A percentile compares a stretch with the other conserved stretches of the same genome.
phyloP scores from a whole-genome alignment of 2,888 invertebrate species.

The Cosmopolites sordidus region DNA sequence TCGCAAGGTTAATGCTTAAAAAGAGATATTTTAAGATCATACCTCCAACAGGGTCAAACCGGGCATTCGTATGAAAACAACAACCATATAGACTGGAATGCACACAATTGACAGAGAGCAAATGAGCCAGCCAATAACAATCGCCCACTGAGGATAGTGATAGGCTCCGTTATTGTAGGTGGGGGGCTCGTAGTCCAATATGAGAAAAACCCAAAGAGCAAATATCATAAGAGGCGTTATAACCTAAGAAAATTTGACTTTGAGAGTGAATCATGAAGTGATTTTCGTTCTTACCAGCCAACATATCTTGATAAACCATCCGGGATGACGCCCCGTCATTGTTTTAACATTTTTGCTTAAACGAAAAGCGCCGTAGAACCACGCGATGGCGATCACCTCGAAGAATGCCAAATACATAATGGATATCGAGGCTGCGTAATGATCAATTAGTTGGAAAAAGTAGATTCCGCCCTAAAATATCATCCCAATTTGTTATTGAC shows the following conservation, averaged over 20 bases:
- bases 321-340: slow-evolving; percentile 81
- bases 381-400: slow-evolving; percentile 85
- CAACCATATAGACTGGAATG: slow-evolving; percentile 77
- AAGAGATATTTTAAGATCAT: too few species aligned
- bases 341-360: slow-evolving; percentile 80
- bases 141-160: slow-evolving; percentile 79
- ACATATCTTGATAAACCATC: slow-evolving; percentile 77
- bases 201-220: slow-evolving; percentile 82
- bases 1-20: too few species aligned
- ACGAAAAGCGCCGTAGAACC: slow-evolving; percentile 84
- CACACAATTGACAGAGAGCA: slow-evolving; percentile 78
- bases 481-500: too few species aligned
- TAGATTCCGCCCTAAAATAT: slow-evolving; percentile 83
- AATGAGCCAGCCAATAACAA: slow-evolving; percentile 81
- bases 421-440: slow-evolving; percentile 88
- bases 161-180: slow-evolving; percentile 77
- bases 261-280: neutral
- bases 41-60: slow-evolving; percentile 73
- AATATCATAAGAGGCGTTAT: slow-evolving; percentile 71
- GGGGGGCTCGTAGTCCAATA: slow-evolving; percentile 83
- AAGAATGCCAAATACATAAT: slow-evolving; percentile 91
- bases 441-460: slow-evolving; percentile 88
- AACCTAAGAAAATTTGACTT: slow-evolving; percentile 13
- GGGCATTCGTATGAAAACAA: slow-evolving; percentile 64
- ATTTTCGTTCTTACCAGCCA: slow-evolving; percentile 62